Percentiles rank a stretch among this genome's conserved stretches.
Conservation (phyloP, 1,140 invertebrate genomes). For the Hycleus phaleratus region DNA sequence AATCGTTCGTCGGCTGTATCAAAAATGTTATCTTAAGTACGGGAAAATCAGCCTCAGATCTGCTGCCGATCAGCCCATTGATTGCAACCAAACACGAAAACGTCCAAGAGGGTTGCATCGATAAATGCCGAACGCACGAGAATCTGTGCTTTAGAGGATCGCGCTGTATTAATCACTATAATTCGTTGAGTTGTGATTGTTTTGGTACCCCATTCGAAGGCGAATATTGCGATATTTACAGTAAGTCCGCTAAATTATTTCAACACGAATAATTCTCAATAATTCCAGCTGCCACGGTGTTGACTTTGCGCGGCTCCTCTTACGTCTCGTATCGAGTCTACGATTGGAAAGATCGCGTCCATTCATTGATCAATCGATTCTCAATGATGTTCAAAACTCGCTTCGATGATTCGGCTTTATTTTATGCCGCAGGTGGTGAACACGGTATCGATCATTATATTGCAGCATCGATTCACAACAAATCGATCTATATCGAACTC, state of each 20-base stretch:
- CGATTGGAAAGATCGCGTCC: slow-evolving; percentile 84
- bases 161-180: slow-evolving; percentile 83
- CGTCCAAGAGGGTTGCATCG: slow-evolving; percentile 73
- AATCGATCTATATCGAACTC: slow-evolving; percentile 69
- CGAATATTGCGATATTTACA: slow-evolving; percentile 80
- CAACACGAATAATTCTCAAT: not conserved
- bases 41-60: slow-evolving; percentile 72
- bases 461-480: slow-evolving; percentile 70
- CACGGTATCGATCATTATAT: slow-evolving; percentile 71
- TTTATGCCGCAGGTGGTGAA: slow-evolving; percentile 81
- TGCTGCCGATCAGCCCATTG: slow-evolving; percentile 68
- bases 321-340: slow-evolving; percentile 89
- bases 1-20: slow-evolving; percentile 87
- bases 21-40: slow-evolving; percentile 75
- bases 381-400: slow-evolving; percentile 83
- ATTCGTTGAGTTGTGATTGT: slow-evolving; percentile 78
- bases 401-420: slow-evolving; percentile 78
- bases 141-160: slow-evolving; percentile 79
- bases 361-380: slow-evolving; percentile 77
- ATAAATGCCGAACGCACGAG: slow-evolving; percentile 69
- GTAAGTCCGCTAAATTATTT: slow-evolving; percentile 49
- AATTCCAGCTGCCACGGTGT: slow-evolving; percentile 69
- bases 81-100: slow-evolving; percentile 80
- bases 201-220: slow-evolving; percentile 88
- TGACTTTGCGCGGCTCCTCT: slow-evolving; percentile 82